A percentile compares a stretch with the other conserved stretches of the same genome.
These are phyloP conservation scores for Amiota mariae DNA, from an alignment of 2,888 invertebrate species.

Conservation along the genomic window DNA sequence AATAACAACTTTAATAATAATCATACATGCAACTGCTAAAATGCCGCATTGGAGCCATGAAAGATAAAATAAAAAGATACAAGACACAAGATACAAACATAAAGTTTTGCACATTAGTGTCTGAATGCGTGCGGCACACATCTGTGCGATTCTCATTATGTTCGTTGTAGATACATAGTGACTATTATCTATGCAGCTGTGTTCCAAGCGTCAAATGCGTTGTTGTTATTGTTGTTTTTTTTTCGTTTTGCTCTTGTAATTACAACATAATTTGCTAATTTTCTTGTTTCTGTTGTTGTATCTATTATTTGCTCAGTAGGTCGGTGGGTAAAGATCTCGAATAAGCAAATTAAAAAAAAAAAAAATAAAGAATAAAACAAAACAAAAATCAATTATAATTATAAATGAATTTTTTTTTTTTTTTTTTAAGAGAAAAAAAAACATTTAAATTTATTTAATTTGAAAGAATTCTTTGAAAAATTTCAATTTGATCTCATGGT, in stretches of 20 bases:
- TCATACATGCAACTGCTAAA: slow-evolving; percentile 12
- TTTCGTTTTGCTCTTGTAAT: slow-evolving; percentile 60
- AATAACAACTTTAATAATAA: slow-evolving; percentile 11
- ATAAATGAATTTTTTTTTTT: background rate
- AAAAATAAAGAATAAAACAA: slow-evolving; percentile 10
- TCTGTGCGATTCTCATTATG: slow-evolving; percentile 18
- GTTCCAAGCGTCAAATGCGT: background rate
- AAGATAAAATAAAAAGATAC: background rate
- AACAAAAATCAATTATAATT: background rate
- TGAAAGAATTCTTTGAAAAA: too few relatives aligned
- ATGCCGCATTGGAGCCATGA: slow-evolving; percentile 9
- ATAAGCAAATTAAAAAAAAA: background rate
- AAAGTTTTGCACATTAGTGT: slow-evolving; percentile 16
- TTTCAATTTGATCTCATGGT: too few relatives aligned
- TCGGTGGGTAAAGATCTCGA: slow-evolving; percentile 7
- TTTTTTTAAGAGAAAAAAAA: too few relatives aligned
- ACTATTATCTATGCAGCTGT: too few relatives aligned
- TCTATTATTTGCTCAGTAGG: slow-evolving; percentile 8
- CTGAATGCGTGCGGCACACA: background rate
- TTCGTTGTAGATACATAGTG: too few relatives aligned
- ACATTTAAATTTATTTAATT: too few relatives aligned
- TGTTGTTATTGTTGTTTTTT: slow-evolving; percentile 41
- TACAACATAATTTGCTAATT: slow-evolving; percentile 64
- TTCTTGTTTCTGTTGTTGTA: slow-evolving; percentile 35
- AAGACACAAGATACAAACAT: slow-evolving; percentile 21